These are phyloP conservation scores for Papilio elwesi DNA, from an alignment of 2,888 invertebrate genomes.

Conservation along the genomic window DNA sequence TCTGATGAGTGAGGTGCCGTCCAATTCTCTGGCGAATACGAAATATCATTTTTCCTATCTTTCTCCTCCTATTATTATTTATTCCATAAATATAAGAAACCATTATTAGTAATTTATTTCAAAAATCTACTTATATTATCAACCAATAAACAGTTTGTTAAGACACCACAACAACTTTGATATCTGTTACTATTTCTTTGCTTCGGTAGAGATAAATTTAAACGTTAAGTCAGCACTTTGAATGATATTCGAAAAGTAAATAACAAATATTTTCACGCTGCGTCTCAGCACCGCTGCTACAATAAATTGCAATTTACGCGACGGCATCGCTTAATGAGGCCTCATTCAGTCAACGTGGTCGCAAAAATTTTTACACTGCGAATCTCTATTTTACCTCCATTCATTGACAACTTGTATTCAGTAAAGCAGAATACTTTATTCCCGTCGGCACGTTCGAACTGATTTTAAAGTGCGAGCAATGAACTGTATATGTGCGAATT, in stretches of 20 bases:
- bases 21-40: too few species aligned
- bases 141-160: too few species aligned
- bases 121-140: too few species aligned
- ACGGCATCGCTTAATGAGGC: constrained; percentile 60
- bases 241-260: constrained; percentile 33
- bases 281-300: constrained; percentile 24
- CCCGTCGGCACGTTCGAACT: constrained; percentile 6
- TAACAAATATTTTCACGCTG: constrained; percentile 38
- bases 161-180: background rate
- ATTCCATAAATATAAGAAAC: too few species aligned
- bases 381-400: constrained; percentile 61
- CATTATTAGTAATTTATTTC: too few species aligned
- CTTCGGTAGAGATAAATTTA: background rate
- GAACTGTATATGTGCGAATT: constrained; percentile 11
- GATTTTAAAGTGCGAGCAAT: constrained; percentile 21
- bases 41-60: too few species aligned
- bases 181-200: background rate
- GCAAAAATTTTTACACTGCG: constrained; percentile 52
- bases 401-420: constrained; percentile 46
- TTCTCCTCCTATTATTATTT: too few species aligned
- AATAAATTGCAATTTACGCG: constrained; percentile 61
- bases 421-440: constrained; percentile 20
- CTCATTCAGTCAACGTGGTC: constrained; percentile 53
- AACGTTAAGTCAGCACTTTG: background rate
- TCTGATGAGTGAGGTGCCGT: too few species aligned